A percentile compares a stretch with the other conserved stretches of the same genome.
These are phyloP conservation scores for Drosophila sucinea DNA, from an alignment of 1,140 invertebrate species.

Conservation along the genomic window DNA sequence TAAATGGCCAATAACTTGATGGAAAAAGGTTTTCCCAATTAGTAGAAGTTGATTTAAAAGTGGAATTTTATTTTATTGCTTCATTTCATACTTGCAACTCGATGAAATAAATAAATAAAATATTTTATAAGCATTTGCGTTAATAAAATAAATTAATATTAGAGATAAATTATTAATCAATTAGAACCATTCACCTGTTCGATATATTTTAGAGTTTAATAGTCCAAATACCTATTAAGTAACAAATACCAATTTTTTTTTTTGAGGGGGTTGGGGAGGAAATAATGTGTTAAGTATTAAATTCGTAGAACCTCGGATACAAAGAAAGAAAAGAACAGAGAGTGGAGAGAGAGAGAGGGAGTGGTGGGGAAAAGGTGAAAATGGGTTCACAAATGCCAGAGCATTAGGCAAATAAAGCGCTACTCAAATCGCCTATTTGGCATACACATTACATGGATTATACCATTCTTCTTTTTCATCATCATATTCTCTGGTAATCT, in stretches of 20 bases:
- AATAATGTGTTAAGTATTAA: slow-evolving; percentile 1
- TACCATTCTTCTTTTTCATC: background rate
- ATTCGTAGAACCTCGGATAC: background rate
- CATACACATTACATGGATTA: slow-evolving; percentile 30
- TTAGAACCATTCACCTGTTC: too few species aligned
- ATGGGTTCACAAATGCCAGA: background rate
- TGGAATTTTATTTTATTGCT: too few species aligned
- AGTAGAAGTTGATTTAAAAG: too few species aligned
- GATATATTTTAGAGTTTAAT: too few species aligned
- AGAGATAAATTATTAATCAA: too few species aligned
- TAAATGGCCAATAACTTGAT: too few species aligned
- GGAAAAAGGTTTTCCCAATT: too few species aligned
- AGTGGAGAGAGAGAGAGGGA: background rate
- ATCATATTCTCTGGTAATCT: slow-evolving; percentile 26
- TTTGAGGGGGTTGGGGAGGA: background rate
- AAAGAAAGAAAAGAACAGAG: background rate
- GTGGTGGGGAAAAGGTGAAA: background rate
- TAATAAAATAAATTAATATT: too few species aligned
- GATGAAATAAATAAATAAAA: too few species aligned
- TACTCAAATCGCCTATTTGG: slow-evolving; percentile 19
- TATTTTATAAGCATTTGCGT: too few species aligned
- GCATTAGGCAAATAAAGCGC: slow-evolving; percentile 11
- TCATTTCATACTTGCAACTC: too few species aligned
- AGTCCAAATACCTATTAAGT: background rate
- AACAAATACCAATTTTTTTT: background rate